These are phyloP conservation scores for Phoebastria nigripes DNA, from an alignment of 2,797 vertebrate genomes.

Conservation along the genomic window DNA sequence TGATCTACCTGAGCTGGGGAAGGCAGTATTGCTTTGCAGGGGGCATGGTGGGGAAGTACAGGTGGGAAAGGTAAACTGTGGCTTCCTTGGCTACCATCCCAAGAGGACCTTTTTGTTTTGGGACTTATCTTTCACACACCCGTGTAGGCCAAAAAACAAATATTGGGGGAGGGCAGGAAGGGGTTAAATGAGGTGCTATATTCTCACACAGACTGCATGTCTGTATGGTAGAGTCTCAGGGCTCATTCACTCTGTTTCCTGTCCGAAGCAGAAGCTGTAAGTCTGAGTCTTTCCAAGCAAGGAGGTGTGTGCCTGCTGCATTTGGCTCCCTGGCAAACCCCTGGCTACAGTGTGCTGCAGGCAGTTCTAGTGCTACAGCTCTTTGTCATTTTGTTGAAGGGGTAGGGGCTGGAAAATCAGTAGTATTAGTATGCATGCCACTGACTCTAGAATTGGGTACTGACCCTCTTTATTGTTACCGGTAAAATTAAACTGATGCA, in stretches of 20 bases:
- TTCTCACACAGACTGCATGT: neutral
- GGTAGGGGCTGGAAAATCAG: neutral
- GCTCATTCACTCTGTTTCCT: neutral
- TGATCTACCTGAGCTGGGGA: neutral
- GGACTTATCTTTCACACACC: neutral
- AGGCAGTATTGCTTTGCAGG: neutral
- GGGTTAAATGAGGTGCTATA: neutral
- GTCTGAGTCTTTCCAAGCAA: neutral
- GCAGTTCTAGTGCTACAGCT: neutral
- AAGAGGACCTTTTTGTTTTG: neutral
- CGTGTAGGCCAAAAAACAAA: neutral
- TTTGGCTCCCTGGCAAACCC: neutral
- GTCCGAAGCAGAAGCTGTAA: neutral
- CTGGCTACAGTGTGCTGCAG: neutral
- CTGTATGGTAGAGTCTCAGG: neutral
- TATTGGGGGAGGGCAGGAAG: neutral
- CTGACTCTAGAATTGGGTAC: neutral
- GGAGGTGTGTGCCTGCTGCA: neutral
- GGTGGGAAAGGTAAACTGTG: neutral
- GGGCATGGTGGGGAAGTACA: neutral
- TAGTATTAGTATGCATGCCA: conserved; percentile 5
- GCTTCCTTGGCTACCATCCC: neutral
- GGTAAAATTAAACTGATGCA: conserved; percentile 40
- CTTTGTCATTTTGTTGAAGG: neutral
- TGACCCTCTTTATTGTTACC: conserved; percentile 33